Conservation (phyloP, 2,797 vertebrate species). For the Antrozous pallidus region DNA sequence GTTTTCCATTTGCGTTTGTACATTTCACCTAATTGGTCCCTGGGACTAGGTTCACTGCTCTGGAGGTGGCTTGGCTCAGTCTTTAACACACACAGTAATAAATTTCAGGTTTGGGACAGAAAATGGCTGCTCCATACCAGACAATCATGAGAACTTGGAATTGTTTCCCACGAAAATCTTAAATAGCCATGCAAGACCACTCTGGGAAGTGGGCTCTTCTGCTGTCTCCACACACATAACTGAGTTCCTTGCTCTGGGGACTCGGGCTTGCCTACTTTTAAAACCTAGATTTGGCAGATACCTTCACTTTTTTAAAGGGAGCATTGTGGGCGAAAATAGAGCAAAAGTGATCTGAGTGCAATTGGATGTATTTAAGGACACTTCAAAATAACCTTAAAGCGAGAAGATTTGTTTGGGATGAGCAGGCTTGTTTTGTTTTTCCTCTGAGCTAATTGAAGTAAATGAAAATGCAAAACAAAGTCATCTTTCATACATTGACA, state of each 20-base stretch:
- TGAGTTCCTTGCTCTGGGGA: neutral
- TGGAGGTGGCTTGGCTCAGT: conserved; percentile 56
- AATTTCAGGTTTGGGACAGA: conserved; percentile 55
- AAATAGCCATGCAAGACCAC: neutral
- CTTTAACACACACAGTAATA: conserved; percentile 62
- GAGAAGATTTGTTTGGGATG: neutral
- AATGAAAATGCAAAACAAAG: conserved; percentile 12
- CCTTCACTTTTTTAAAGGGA: conserved; percentile 26
- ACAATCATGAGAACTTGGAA: conserved; percentile 7
- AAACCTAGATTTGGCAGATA: neutral
- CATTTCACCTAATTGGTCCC: conserved; percentile 52
- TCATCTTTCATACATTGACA: neutral
- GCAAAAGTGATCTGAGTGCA: neutral
- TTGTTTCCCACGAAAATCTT: conserved; percentile 27
- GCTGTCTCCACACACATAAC: neutral
- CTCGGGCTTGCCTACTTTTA: neutral
- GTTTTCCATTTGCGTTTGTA: conserved; percentile 65
- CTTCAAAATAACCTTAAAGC: neutral
- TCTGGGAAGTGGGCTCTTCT: neutral
- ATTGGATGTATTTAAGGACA: neutral
- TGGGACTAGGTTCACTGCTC: conserved; percentile 53
- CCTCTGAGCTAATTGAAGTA: conserved; percentile 10
- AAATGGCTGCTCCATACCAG: neutral
- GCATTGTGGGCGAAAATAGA: neutral
- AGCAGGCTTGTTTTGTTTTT: neutral